Evolutionary conservation across 2,888 invertebrate species (phyloP), one percentile per base, ranked within the genome.

Genomic region (Ligdia adustata): DNA sequence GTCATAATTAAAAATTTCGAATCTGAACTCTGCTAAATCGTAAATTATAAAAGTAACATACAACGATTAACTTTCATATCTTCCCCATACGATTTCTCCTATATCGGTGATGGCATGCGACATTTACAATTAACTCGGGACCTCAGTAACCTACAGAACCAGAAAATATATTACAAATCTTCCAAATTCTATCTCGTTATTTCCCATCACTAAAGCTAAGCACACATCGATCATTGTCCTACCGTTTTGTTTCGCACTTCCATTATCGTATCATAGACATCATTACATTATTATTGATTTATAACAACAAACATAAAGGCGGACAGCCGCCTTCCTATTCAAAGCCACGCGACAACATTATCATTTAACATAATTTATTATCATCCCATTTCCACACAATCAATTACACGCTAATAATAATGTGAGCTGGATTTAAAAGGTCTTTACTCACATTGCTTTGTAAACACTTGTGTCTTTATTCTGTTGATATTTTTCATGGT

Each of bases 401-500:
- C 77, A 75, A 82, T 82, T 85, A 82, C 78, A 83, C 77, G 70
- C 77, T 75, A 74, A 81, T 82, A 72, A 15, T 20, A 32, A 24
- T 26, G 11, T n/a, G 9, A 9, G 16, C 1, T 14, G 12, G 2
- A 6, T 2, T 20, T 22, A 16, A 24, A 38, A 29, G 0, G 33
- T 15, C 32, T 5, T 27, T 28, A 43, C 16, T 38, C 9, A 13
- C 26, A 2, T 28, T 9, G 6, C 11, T 31, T 13, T 31, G 20
- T 29, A 9, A 2, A 33, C 9, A 11, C 27, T 34, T 39, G 11
- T 0, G 22, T 40, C n/a, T 34, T 34, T 32, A 2, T 38, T n/a
- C 20, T 14, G 9, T 15, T 15, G 20, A 9, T 15, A 27, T 27
- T 6, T 9, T 3, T n/a, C 13, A 34, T 37, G 26, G 24, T 26